A percentile compares a stretch with the other conserved stretches of the same genome.
These are phyloP conservation scores for Larimichthys crocea DNA, from an alignment of 2,113 vertebrate genomes.

Conservation along the genomic window DNA sequence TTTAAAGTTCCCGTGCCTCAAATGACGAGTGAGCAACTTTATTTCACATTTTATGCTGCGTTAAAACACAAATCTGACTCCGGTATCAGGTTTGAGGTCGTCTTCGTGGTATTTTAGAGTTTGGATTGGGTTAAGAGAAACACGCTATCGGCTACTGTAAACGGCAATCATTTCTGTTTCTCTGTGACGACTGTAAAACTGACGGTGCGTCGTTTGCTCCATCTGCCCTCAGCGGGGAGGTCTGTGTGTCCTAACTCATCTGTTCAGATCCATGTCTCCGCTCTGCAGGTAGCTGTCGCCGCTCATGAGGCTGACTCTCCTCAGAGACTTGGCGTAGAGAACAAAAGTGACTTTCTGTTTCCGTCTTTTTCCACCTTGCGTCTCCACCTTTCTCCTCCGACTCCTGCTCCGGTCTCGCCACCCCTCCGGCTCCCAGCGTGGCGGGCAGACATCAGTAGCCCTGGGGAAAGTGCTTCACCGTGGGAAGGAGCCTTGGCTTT, in stretches of 20 bases:
- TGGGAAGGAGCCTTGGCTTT: slow-evolving; percentile 83
- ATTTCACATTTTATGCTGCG: too few species aligned
- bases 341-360: neutral
- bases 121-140: too few species aligned
- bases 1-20: too few species aligned
- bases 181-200: neutral
- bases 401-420: slow-evolving; percentile 1
- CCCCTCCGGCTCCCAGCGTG: slow-evolving; percentile 63
- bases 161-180: neutral
- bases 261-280: slow-evolving; percentile 41
- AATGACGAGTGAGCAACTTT: too few species aligned
- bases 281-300: slow-evolving; percentile 58
- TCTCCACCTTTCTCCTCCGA: neutral
- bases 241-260: slow-evolving; percentile 37
- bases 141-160: too few species aligned
- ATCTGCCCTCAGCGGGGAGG: slow-evolving; percentile 25
- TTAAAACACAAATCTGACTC: too few species aligned
- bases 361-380: neutral
- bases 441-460: slow-evolving; percentile 64
- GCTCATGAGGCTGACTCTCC: slow-evolving; percentile 23
- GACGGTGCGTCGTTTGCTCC: neutral
- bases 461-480: slow-evolving; percentile 78
- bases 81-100: too few species aligned
- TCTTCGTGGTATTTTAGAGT: too few species aligned
- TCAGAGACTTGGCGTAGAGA: slow-evolving; percentile 5